phyloP scores from a whole-genome alignment of 2,888 invertebrate genomes.

The Eledone cirrhosa region DNA sequence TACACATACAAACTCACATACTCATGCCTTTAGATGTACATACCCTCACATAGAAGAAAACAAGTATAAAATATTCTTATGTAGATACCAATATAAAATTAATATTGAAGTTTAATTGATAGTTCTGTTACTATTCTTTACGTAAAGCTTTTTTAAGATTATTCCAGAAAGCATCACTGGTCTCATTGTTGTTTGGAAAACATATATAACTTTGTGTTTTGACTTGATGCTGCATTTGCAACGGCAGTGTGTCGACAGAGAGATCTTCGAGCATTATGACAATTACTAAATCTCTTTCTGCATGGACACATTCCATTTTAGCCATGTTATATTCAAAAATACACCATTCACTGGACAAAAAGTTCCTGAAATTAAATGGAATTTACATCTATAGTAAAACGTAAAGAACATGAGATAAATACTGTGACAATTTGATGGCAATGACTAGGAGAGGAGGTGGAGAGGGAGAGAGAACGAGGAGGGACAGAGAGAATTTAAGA shows the following conservation, averaged over 20 bases:
- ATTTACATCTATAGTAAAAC: not conserved
- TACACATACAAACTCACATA: too few relatives aligned
- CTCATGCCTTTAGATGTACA: too few relatives aligned
- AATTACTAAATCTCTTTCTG: conserved; percentile 14
- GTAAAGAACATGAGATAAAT: too few relatives aligned
- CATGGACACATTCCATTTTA: not conserved
- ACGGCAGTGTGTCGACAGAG: not conserved
- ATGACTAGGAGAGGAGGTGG: too few relatives aligned
- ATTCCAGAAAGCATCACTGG: not conserved
- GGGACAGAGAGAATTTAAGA: too few relatives aligned
- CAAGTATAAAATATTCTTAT: too few relatives aligned
- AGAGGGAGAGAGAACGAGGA: too few relatives aligned
- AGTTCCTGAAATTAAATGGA: not conserved
- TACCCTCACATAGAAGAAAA: too few relatives aligned
- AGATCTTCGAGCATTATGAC: conserved; percentile 5
- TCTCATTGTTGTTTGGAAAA: not conserved
- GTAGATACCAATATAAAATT: too few relatives aligned
- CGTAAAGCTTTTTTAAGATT: not conserved
- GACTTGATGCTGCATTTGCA: conserved; percentile 1
- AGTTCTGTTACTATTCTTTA: not conserved
- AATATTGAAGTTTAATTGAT: too few relatives aligned
- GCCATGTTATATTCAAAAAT: conserved; percentile 21
- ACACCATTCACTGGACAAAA: conserved; percentile 18
- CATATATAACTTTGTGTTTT: conserved; percentile 3
- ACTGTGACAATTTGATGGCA: too few relatives aligned